A percentile compares a stretch with the other conserved stretches of the same genome.
Conservation (phyloP, 2,888 invertebrate species). For the Tenthredo mesomela region DNA sequence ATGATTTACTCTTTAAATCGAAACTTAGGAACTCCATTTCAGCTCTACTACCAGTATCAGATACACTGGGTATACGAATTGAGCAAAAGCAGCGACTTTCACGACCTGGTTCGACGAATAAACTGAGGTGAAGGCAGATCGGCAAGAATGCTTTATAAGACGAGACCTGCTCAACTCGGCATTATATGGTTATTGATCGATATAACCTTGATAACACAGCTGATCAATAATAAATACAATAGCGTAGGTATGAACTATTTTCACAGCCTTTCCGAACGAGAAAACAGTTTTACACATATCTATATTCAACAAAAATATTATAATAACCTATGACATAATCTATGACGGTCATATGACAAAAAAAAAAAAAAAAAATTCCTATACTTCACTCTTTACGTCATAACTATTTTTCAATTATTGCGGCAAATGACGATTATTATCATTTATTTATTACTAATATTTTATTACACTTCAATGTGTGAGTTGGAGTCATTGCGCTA, state of each 20-base stretch:
- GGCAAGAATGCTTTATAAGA: constrained; percentile 46
- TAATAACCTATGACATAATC: background rate
- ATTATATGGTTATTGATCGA: constrained; percentile 45
- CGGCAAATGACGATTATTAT: background rate
- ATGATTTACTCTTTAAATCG: constrained; percentile 64
- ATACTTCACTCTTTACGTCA: background rate
- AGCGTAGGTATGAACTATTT: constrained; percentile 22
- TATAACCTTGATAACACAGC: constrained; percentile 38
- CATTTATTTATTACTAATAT: background rate
- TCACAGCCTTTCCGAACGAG: background rate
- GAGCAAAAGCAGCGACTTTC: constrained; percentile 20
- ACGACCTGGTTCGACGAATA: constrained; percentile 16
- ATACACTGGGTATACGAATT: background rate
- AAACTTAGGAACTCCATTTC: constrained; percentile 73
- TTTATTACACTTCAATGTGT: background rate
- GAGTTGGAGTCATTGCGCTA: background rate
- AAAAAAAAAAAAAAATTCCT: background rate
- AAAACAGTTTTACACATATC: background rate
- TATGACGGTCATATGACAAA: background rate
- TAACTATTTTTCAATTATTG: background rate
- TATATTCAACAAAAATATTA: background rate
- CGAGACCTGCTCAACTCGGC: constrained; percentile 38
- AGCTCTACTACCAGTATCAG: background rate
- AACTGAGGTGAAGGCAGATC: constrained; percentile 41
- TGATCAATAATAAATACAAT: constrained; percentile 32